Evolutionary conservation across 2,888 invertebrate species (phyloP), one percentile per base, ranked within the genome.

Genomic region (Atrina japonica): DNA sequence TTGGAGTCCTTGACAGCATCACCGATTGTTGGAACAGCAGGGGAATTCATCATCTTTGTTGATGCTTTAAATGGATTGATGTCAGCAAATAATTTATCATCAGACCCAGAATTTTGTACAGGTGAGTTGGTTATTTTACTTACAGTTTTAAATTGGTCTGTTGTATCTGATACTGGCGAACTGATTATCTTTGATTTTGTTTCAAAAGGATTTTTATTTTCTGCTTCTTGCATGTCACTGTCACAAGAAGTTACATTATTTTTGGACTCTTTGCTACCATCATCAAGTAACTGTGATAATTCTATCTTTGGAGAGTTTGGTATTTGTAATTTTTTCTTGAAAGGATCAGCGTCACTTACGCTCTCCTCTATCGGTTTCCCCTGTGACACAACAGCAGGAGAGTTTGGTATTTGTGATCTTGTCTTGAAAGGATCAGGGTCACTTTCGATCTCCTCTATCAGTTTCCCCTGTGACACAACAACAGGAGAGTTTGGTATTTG

Each of bases 51-150:
- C 52, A 81, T 58, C 40, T 81, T 73, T 25, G 52, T 50, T 9
- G 73, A 75, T 1, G 76, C 63, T 66, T 60, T 71, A 67, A 76
- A 78, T 16, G 75, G 73, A 35, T 74, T 64, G 16, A 66, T 29
- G 23, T 49, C 60, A 14, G 74, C 43, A 30, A 1, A 6, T 40
- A 21, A 5, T 11, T 21, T 58, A 45, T 61, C 30, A 7, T 55
- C 60, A 25, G 3, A 7, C 18, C 41, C 27, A 49, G 18, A n/a
- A 30, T 49, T 50, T 50, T n/a, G 68, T 14, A 21, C 1, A 25
- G 69, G 43, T 40, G 55, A 60, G 23, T 67, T 66, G 18, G 30
- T 30, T n/a, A 65, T 23, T 35, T 66, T 41, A 23, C 45, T 30
- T 11, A 65, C 52, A 16, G 52, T 47, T 66, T 45, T 59, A 60